phyloP scores from a whole-genome alignment of 2,113 vertebrate species.

The Lamprologus tigripictilis region DNA sequence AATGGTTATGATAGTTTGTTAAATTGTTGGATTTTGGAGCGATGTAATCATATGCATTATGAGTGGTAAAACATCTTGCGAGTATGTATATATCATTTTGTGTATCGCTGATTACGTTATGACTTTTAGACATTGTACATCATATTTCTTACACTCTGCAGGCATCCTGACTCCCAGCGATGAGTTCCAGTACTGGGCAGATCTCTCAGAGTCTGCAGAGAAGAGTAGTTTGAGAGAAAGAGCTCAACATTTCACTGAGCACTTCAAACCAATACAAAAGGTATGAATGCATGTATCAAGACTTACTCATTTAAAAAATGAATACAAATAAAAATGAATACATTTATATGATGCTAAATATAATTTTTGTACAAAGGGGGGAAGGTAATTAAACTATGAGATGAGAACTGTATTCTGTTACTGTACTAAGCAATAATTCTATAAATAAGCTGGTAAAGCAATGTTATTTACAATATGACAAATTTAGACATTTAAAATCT shows the following conservation, averaged over 20 bases:
- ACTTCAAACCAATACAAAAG: conserved; percentile 84
- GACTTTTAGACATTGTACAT: neutral
- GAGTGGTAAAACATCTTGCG: neutral
- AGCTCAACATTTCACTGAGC: conserved; percentile 78
- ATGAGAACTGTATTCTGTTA: neutral
- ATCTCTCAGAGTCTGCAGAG: conserved; percentile 75
- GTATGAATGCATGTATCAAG: conserved; percentile 47
- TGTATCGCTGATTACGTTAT: neutral
- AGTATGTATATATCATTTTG: neutral
- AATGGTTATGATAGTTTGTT: neutral
- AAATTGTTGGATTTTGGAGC: neutral
- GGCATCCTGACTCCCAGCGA: conserved; percentile 87
- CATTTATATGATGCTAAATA: neutral
- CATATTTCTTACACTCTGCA: conserved; percentile 22
- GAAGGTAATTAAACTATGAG: neutral
- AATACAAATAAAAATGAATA: neutral
- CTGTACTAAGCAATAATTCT: neutral
- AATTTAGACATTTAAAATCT: neutral
- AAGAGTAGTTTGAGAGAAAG: conserved; percentile 78
- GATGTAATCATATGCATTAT: neutral
- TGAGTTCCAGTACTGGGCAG: conserved; percentile 93
- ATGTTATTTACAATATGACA: neutral
- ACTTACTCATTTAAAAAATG: neutral
- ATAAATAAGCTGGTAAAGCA: neutral
- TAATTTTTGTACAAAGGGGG: neutral